phyloP scores from a whole-genome alignment of 2,888 invertebrate genomes.

The Pristionchus exspectatus region DNA sequence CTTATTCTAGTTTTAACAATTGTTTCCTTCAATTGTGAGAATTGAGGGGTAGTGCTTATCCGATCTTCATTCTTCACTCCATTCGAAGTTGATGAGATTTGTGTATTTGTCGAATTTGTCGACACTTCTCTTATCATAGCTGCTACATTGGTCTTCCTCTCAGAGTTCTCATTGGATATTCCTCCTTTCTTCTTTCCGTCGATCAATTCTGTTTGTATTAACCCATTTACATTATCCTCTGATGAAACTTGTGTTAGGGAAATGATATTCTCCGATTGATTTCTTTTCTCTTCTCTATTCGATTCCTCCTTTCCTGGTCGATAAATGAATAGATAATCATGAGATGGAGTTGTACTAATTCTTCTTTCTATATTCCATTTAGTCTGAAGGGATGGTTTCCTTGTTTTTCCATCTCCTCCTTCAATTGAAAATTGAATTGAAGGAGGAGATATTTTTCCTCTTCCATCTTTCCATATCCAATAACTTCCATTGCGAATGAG shows the following conservation, averaged over 20 bases:
- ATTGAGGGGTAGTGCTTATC: neutral
- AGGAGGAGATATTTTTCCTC: neutral
- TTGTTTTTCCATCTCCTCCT: neutral
- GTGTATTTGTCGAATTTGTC: neutral
- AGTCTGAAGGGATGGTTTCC: neutral
- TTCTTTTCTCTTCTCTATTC: no score
- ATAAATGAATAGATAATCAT: neutral
- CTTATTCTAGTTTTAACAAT: neutral
- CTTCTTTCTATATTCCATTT: neutral
- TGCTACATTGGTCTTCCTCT: neutral
- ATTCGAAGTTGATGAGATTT: neutral
- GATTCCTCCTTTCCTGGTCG: neutral
- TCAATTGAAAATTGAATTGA: neutral
- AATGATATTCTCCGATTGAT: no score
- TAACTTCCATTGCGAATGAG: neutral
- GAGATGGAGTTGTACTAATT: neutral
- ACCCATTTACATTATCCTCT: no score
- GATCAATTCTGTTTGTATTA: no score
- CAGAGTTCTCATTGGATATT: neutral
- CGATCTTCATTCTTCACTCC: neutral
- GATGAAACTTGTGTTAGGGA: no score
- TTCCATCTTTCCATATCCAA: neutral
- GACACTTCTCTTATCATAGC: neutral
- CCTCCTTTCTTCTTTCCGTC: neutral
- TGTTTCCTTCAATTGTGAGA: neutral